Base-by-base conservation (phyloP, 2,113 vertebrate species). In the Bolborhynchus lineola region DNA sequence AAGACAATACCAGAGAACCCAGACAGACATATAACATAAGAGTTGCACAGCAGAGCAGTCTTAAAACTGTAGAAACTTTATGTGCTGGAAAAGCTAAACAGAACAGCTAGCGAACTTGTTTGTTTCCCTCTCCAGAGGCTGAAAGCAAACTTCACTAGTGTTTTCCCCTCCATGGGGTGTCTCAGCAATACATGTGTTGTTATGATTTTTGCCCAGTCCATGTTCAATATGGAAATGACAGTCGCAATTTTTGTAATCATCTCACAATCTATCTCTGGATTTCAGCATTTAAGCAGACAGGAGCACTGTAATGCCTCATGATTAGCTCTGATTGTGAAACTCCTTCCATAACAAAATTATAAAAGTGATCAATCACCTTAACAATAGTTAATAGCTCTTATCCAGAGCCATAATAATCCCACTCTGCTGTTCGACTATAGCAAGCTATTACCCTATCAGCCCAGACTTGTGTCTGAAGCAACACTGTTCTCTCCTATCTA, bases 281-380 rank as follows among this genome's bases (percentile, higher is more conserved):
- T 81, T 97, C 94, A 89, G 94, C 86, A 95, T 96, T 97, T 97
- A 96, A 95, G 91, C 86, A 94, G 93, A 89, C 87, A 81, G 97
- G 93, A 68, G 67, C 52, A 69, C 75, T 2, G 82, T 90, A 97
- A 97, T 94, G 89, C 67, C 87, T 78, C 60, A 23, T 95, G 96
- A 96, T 97, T 97, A 96, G 91, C 93, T 97, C 92, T 96, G 96
- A 98, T 95, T 97, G 96, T 97, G 92, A 97, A 97, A 96, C 86
- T 79, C 78, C 93, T 96, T 95, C 91, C 88, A 91, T 85, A 97
- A 92, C 95, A 96, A 93, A 97, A 97, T 72, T 49, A 96, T 92
- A 96, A 93, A 97, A 97, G 94, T 50, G 59, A 97, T 97, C 97
- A 97, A 96, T 98, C 96, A 96, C 92, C 84, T 94, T 96, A 98